A percentile compares a stretch with the other conserved stretches of the same genome.
Conservation (phyloP, 2,113 vertebrate genomes). For the Neoarius graeffei region DNA sequence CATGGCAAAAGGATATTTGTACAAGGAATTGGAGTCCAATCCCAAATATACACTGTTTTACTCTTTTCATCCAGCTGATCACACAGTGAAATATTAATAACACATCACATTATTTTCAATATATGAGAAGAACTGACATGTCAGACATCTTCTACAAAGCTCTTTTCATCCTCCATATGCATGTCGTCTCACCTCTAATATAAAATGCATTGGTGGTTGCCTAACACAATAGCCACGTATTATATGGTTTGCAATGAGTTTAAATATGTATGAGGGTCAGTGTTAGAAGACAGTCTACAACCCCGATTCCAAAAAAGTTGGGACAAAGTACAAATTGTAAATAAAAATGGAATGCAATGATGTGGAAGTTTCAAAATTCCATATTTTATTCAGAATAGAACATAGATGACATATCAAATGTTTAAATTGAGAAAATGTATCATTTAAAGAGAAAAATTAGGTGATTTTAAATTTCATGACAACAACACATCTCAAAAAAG, state of each 20-base stretch:
- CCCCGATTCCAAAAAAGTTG: too few species aligned
- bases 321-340: too few species aligned
- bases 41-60: neutral
- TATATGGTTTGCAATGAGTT: neutral
- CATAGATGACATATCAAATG: too few species aligned
- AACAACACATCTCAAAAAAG: too few species aligned
- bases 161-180: neutral
- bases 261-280: neutral
- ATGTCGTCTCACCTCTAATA: neutral
- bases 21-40: neutral
- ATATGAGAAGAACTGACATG: neutral
- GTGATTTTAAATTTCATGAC: too few species aligned
- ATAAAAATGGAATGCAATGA: too few species aligned
- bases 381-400: too few species aligned
- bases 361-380: too few species aligned
- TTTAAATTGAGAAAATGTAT: too few species aligned
- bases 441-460: too few species aligned
- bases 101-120: neutral
- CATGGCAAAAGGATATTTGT: neutral
- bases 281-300: neutral
- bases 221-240: neutral
- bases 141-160: neutral
- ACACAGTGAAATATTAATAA: neutral
- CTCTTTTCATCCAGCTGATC: neutral
- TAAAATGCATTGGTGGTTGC: neutral